Conservation (phyloP, 2,113 vertebrate species). For the Salvator merianae region DNA sequence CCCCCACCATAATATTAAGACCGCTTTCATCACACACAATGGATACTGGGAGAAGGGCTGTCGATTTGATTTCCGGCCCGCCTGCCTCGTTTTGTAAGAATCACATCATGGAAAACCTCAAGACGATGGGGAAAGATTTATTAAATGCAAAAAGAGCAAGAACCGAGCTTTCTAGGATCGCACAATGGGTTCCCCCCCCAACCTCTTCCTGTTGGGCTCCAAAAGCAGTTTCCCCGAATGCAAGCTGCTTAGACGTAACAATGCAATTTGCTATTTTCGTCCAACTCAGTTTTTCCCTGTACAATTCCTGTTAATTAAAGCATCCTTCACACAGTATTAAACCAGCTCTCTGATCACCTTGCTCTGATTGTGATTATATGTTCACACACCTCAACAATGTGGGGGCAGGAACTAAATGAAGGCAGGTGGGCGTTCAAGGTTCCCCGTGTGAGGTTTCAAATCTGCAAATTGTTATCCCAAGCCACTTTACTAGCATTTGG, state of each 20-base stretch:
- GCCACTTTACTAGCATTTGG: background rate
- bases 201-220: constrained; percentile 36
- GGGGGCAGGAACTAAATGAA: constrained; percentile 23
- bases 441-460: background rate
- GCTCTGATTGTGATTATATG: constrained; percentile 56
- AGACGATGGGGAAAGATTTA: constrained; percentile 50
- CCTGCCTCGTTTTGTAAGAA: constrained; percentile 52
- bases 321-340: constrained; percentile 52
- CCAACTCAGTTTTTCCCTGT: constrained; percentile 57
- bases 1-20: constrained; percentile 1
- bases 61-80: constrained; percentile 50
- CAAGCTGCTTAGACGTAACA: constrained; percentile 47
- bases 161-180: constrained; percentile 26
- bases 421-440: background rate
- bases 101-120: constrained; percentile 15
- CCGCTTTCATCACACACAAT: constrained; percentile 49
- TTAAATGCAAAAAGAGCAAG: constrained; percentile 51
- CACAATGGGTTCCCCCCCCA: constrained; percentile 41
- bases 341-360: constrained; percentile 52
- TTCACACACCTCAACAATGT: constrained; percentile 39
- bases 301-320: constrained; percentile 65
- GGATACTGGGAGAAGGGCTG: constrained; percentile 30
- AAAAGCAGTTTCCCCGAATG: constrained; percentile 11
- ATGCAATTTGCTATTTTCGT: constrained; percentile 61
- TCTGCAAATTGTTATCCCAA: too few relatives aligned